These are phyloP conservation scores for Heliconius hermathena DNA, from an alignment of 1,140 invertebrate genomes.

Conservation along the genomic window DNA sequence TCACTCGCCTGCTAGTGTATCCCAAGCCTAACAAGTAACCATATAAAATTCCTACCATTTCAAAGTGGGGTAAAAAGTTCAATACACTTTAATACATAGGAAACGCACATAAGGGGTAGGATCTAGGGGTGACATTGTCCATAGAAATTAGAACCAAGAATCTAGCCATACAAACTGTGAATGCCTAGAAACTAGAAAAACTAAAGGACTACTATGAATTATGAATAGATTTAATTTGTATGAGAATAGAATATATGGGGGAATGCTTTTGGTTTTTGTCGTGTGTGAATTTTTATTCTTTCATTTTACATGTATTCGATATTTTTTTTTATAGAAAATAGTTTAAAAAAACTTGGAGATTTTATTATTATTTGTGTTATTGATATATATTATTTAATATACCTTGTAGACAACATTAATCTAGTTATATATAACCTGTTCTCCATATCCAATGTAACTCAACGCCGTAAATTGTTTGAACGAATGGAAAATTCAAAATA, in stretches of 20 bases:
- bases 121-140: slow-evolving; percentile 21
- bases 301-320: too few relatives aligned
- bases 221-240: slow-evolving; percentile 3
- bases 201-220: neutral
- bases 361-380: too few relatives aligned
- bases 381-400: too few relatives aligned
- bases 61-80: slow-evolving; percentile 39
- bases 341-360: too few relatives aligned
- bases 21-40: slow-evolving; percentile 26
- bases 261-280: neutral
- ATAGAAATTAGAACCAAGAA: slow-evolving; percentile 20
- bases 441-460: too few relatives aligned
- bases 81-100: slow-evolving; percentile 34
- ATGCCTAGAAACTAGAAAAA: slow-evolving; percentile 15
- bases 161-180: slow-evolving; percentile 28
- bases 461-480: too few relatives aligned
- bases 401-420: too few relatives aligned
- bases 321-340: too few relatives aligned
- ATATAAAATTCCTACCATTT: slow-evolving; percentile 30
- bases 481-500: too few relatives aligned
- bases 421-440: too few relatives aligned
- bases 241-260: neutral
- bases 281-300: neutral
- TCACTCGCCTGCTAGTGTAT: neutral
- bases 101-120: slow-evolving; percentile 33